Evolutionary conservation across 2,888 invertebrate genomes (phyloP).

Genomic region (Parochlus steinenii): DNA sequence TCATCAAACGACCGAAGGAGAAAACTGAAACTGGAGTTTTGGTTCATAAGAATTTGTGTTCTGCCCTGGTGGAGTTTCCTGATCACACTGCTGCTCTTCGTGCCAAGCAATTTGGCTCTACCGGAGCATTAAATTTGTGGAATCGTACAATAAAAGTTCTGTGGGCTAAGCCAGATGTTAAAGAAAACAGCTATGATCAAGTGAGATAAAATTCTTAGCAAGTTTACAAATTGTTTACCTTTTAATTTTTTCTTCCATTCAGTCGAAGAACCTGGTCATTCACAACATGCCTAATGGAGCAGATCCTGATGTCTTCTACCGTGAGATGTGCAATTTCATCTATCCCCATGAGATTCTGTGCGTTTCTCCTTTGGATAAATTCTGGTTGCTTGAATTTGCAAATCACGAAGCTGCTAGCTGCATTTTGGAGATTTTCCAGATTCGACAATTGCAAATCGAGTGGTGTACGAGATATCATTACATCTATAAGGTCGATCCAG

Average conservation of each 20-base stretch:
- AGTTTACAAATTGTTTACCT: no score
- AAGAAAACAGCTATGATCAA: no score
- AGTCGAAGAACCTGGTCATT: background rate
- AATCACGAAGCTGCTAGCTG: background rate
- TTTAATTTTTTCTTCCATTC: no score
- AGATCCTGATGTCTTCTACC: background rate
- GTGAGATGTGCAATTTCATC: background rate
- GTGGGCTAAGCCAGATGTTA: constrained; percentile 20
- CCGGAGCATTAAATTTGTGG: constrained; percentile 20
- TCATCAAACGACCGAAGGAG: constrained; percentile 12
- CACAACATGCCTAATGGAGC: background rate
- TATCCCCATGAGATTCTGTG: background rate
- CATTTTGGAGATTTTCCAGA: background rate
- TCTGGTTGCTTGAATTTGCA: background rate
- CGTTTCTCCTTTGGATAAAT: background rate
- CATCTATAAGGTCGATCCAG: constrained; percentile 20
- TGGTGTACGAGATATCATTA: constrained; percentile 20
- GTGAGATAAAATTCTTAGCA: background rate
- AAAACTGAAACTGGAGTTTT: constrained; percentile 19
- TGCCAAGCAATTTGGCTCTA: constrained; percentile 20
- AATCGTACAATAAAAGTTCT: constrained; percentile 21
- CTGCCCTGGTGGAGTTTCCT: constrained; percentile 19
- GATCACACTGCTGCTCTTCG: constrained; percentile 20
- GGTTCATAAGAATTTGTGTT: constrained; percentile 13
- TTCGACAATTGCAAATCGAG: constrained; percentile 17